Conservation (phyloP, 2,888 invertebrate genomes). For the Xestia rhomboidea region DNA sequence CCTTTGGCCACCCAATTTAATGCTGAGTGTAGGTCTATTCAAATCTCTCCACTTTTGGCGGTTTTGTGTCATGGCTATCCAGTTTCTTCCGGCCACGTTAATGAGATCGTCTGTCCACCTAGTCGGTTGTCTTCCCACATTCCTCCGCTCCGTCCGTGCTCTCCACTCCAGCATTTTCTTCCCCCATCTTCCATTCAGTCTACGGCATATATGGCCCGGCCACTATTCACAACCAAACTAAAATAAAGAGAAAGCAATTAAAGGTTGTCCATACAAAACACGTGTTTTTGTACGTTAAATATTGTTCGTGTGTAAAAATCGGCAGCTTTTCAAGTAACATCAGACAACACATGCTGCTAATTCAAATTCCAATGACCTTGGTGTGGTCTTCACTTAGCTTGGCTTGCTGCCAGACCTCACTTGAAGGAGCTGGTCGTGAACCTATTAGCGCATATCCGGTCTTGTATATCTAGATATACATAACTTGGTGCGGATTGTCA, state of each 20-base stretch:
- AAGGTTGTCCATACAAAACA: not conserved
- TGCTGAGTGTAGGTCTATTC: too few relatives aligned
- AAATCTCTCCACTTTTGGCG: too few relatives aligned
- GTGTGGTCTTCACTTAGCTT: constrained; percentile 28
- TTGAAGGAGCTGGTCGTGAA: constrained; percentile 45
- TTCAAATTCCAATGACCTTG: constrained; percentile 24
- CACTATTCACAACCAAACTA: not conserved
- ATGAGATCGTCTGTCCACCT: too few relatives aligned
- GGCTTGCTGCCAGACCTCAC: constrained; percentile 40
- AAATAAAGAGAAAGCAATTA: not conserved
- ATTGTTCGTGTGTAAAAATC: not conserved
- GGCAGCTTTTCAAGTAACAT: not conserved
- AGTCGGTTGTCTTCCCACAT: too few relatives aligned
- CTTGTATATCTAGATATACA: constrained; percentile 12
- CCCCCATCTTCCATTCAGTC: too few relatives aligned
- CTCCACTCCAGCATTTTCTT: too few relatives aligned
- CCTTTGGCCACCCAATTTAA: too few relatives aligned
- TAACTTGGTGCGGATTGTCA: not conserved
- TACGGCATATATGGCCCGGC: too few relatives aligned
- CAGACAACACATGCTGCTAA: too few relatives aligned
- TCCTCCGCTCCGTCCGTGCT: too few relatives aligned
- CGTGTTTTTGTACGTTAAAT: not conserved
- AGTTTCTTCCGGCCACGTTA: too few relatives aligned
- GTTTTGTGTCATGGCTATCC: too few relatives aligned
- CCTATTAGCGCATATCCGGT: constrained; percentile 38